phyloP scores from a whole-genome alignment of 2,797 vertebrate species.

The Melanotaenia nigrans region DNA sequence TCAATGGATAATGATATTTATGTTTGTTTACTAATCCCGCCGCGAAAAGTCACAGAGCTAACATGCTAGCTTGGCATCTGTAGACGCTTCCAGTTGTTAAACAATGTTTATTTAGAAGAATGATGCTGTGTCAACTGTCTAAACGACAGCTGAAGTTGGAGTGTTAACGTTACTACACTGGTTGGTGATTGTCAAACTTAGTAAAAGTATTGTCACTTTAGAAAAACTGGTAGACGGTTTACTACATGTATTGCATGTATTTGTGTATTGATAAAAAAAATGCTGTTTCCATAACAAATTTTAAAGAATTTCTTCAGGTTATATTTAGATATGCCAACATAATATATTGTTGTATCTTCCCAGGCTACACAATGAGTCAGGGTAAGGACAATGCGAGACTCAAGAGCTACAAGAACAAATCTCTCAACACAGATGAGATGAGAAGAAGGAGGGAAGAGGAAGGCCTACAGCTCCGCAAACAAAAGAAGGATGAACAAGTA shows the following conservation, averaged over 20 bases:
- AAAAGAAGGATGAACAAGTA: conserved; percentile 98
- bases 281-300: neutral
- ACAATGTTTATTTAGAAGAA: conserved; percentile 24
- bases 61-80: conserved; percentile 54
- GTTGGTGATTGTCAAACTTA: neutral
- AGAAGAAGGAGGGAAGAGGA: conserved; percentile 96
- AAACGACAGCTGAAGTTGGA: neutral
- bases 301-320: neutral
- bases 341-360: conserved; percentile 12
- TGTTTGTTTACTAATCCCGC: neutral
- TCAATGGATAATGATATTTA: neutral
- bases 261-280: neutral
- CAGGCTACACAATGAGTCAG: conserved; percentile 92
- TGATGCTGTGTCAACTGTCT: neutral
- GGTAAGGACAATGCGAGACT: conserved; percentile 97
- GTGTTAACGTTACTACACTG: neutral
- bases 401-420: conserved; percentile 99
- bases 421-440: conserved; percentile 97
- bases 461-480: conserved; percentile 95
- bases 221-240: neutral
- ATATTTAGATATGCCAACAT: neutral
- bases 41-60: conserved; percentile 44
- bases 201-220: neutral
- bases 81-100: conserved; percentile 44
- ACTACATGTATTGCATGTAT: neutral